Percentiles rank a stretch among this genome's conserved stretches.
Evolutionary conservation across 2,113 vertebrate species (phyloP).

Genomic region (Pluvianellus socialis): DNA sequence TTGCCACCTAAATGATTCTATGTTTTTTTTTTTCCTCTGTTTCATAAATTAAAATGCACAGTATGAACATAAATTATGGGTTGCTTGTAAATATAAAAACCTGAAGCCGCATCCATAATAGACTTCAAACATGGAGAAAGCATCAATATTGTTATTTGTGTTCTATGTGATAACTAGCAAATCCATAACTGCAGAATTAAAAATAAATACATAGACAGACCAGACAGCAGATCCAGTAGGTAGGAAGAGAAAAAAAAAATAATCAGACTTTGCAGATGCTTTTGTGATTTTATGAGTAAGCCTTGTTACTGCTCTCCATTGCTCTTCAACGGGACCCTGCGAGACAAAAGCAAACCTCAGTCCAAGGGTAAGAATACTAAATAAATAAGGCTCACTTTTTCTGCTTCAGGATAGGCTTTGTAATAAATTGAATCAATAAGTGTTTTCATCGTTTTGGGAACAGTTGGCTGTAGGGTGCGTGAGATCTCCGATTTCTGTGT

Average conservation of each 20-base stretch:
- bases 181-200: not conserved
- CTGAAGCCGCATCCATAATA: not conserved
- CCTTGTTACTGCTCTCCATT: not conserved
- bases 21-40: not conserved
- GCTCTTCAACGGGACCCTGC: not conserved
- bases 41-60: not conserved
- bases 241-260: not conserved
- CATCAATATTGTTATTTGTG: not conserved
- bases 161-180: not conserved
- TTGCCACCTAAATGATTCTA: not conserved
- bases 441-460: not conserved
- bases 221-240: not conserved
- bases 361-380: not conserved
- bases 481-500: not conserved
- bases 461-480: not conserved
- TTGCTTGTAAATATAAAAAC: not conserved
- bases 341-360: not conserved
- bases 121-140: not conserved
- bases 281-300: not conserved
- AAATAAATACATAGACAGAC: not conserved
- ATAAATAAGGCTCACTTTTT: not conserved
- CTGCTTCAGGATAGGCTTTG: not conserved
- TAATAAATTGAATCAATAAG: not conserved
- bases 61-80: not conserved
- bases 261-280: not conserved